These are phyloP conservation scores for Zygogramma bicolorata DNA, from an alignment of 2,888 invertebrate species.

Conservation along the genomic window DNA sequence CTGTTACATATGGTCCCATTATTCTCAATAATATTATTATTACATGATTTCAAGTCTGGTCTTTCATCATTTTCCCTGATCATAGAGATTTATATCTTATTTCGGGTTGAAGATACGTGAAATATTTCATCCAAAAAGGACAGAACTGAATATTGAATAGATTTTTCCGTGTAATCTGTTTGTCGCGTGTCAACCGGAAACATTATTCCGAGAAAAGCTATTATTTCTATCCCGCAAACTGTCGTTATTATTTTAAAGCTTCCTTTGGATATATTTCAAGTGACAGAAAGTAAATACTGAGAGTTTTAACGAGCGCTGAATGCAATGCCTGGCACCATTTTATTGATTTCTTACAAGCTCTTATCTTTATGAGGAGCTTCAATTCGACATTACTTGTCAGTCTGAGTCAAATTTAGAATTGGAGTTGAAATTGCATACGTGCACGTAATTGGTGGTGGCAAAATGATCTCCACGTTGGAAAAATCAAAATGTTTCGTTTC, in stretches of 20 bases:
- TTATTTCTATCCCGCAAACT: neutral
- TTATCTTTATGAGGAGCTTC: too few relatives aligned
- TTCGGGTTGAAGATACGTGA: neutral
- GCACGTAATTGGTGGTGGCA: too few relatives aligned
- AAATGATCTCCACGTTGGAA: too few relatives aligned
- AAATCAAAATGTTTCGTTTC: too few relatives aligned
- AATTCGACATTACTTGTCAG: too few relatives aligned
- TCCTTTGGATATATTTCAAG: constrained; percentile 10
- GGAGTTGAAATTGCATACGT: too few relatives aligned
- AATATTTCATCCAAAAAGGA: neutral
- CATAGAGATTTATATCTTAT: too few relatives aligned
- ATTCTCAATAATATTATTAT: too few relatives aligned
- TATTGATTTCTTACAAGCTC: neutral
- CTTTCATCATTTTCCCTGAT: too few relatives aligned
- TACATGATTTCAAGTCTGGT: too few relatives aligned
- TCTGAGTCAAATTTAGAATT: too few relatives aligned
- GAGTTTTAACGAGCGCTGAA: neutral
- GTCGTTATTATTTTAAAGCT: constrained; percentile 19
- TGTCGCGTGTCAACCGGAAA: neutral
- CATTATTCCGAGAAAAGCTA: constrained; percentile 8
- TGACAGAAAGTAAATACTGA: neutral
- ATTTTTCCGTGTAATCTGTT: neutral
- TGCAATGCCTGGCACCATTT: constrained; percentile 16
- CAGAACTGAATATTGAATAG: neutral
- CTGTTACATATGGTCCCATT: too few relatives aligned